These are phyloP conservation scores for Hiodon alosoides DNA, from an alignment of 2,113 vertebrate species.

Conservation along the genomic window DNA sequence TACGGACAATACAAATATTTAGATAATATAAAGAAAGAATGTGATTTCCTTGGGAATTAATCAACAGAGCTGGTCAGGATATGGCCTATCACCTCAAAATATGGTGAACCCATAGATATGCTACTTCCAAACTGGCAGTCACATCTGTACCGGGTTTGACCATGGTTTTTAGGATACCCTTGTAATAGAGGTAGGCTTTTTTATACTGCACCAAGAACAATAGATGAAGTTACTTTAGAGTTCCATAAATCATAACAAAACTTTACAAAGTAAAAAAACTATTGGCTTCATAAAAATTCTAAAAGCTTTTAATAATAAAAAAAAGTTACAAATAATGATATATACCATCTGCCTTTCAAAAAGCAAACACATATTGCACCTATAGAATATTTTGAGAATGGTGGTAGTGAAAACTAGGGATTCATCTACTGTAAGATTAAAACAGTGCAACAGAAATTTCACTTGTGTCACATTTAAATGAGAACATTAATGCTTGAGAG, in stretches of 20 bases:
- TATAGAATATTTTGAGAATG: conserved; percentile 50
- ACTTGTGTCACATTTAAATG: conserved; percentile 32
- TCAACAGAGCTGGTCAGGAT: background rate
- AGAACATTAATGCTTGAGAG: conserved; percentile 42
- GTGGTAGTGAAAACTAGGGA: conserved; percentile 40
- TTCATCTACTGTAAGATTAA: conserved; percentile 47
- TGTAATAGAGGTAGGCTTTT: conserved; percentile 32
- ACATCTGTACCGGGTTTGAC: conserved; percentile 1
- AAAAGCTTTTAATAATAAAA: conserved; percentile 27
- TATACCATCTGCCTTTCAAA: conserved; percentile 43
- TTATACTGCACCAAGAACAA: conserved; percentile 23
- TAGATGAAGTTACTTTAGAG: background rate
- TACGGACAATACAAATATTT: background rate
- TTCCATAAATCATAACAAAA: conserved; percentile 11
- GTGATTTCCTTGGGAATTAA: conserved; percentile 3
- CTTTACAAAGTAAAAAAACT: conserved; percentile 13
- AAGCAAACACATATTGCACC: conserved; percentile 51
- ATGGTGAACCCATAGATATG: background rate
- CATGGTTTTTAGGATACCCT: conserved; percentile 14
- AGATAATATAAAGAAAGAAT: background rate
- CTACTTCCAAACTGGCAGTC: conserved; percentile 1
- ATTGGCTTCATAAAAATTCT: conserved; percentile 26
- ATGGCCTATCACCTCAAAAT: background rate
- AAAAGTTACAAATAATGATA: conserved; percentile 15
- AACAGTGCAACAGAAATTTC: conserved; percentile 55